These are phyloP conservation scores for Macrosiphum euphorbiae DNA, from an alignment of 2,888 invertebrate species.

Conservation along the genomic window DNA sequence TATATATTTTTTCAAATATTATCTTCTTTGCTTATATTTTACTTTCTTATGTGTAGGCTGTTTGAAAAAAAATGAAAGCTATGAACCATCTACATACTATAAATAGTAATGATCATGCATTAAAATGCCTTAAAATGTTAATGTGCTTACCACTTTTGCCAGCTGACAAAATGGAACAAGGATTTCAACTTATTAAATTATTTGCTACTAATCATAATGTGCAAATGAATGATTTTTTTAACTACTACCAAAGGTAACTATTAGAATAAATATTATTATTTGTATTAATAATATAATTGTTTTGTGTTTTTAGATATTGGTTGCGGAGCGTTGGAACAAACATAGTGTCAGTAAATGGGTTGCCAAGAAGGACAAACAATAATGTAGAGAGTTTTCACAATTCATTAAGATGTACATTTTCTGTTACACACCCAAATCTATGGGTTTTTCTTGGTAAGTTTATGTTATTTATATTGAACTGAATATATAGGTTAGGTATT, in stretches of 20 bases:
- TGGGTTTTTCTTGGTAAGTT: too few relatives aligned
- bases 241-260: not conserved
- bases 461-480: too few relatives aligned
- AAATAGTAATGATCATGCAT: not conserved
- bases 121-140: not conserved
- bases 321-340: not conserved
- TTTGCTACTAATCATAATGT: not conserved
- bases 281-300: not conserved
- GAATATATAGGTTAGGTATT: too few relatives aligned
- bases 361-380: slow-evolving; percentile 1
- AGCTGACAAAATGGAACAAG: slow-evolving; percentile 1
- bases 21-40: too few relatives aligned
- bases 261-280: not conserved
- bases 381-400: slow-evolving; percentile 1
- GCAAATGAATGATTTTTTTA: not conserved
- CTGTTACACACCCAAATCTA: not conserved
- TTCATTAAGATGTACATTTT: not conserved
- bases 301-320: not conserved
- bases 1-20: too few relatives aligned
- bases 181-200: slow-evolving; percentile 4
- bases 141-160: not conserved
- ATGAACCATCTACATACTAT: not conserved
- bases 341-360: not conserved
- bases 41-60: not conserved
- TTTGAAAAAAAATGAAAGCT: slow-evolving; percentile 5